Evolutionary conservation across 2,888 invertebrate genomes (phyloP), one percentile per base, ranked within the genome.

Genomic region (Suillia variegata): DNA sequence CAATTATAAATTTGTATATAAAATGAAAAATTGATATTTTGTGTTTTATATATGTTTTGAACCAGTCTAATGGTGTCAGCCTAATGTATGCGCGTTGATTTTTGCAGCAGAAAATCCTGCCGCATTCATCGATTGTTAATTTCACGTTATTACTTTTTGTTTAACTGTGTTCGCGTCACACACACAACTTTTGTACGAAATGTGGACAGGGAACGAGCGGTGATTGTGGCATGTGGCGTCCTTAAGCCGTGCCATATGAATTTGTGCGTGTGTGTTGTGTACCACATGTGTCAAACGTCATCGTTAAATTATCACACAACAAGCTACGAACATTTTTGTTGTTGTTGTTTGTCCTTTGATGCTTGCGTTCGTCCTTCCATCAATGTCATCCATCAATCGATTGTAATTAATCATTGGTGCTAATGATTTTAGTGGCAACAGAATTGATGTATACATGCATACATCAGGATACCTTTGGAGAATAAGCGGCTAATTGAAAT

Each of bases 321-420:
- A n/a, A n/a, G 38, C 45, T 45, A 13, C 18, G 45, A 4, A 4
- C 15, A n/a, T n/a, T 13, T 38, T 38, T 38, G 38, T 4, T 38
- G 38, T 4, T 13, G 15, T n/a, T 38, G 15, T 31, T 31, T 31
- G 31, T 31, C 8, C 15, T 1, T 34, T n/a, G n/a, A n/a, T n/a
- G n/a, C n/a, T 10, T 17, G 53, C 3, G 2, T 26, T 24, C 53
- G 17, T 18, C 38, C 13, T 54, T 34, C 8, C 24, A n/a, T 12
- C 26, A n/a, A 21, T 17, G 24, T 15, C 34, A 55, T 18, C 71
- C 66, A 68, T 73, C 74, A 69, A 73, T 73, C 75, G 72, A 64
- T 71, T 66, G 74, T 75, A 75, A 73, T 73, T 73, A 76, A 73
- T 73, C 74, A 75, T 72, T 68, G 56, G 58, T 62, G 63, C 61